Conservation (phyloP, 2,113 vertebrate genomes). For the Callorhinus ursinus region DNA sequence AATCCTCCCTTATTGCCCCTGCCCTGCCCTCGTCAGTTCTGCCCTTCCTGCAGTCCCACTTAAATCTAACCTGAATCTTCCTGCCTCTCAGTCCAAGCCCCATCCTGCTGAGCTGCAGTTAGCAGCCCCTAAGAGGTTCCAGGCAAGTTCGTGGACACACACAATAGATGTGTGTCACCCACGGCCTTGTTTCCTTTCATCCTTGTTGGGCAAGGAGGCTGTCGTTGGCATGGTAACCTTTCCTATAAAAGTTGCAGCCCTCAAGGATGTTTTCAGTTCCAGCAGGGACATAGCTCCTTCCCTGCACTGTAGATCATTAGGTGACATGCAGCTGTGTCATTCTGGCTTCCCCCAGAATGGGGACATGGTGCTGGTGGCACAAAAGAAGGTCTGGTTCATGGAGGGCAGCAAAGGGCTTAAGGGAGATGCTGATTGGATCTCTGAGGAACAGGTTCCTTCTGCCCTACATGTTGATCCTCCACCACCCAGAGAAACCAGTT, state of each 20-base stretch:
- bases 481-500: conserved; percentile 53
- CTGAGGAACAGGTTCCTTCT: conserved; percentile 31
- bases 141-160: conserved; percentile 55
- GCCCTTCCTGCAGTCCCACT: conserved; percentile 23
- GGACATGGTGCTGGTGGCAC: background rate
- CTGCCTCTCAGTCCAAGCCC: background rate
- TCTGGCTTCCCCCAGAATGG: conserved; percentile 21
- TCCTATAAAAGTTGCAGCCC: conserved; percentile 69
- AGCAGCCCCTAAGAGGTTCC: conserved; percentile 41
- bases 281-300: conserved; percentile 55
- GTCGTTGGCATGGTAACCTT: conserved; percentile 82
- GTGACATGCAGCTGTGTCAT: conserved; percentile 70
- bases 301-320: conserved; percentile 22
- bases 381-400: conserved; percentile 34
- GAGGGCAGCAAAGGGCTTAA: conserved; percentile 13
- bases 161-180: conserved; percentile 73
- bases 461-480: background rate
- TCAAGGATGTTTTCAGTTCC: conserved; percentile 74
- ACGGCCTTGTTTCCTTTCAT: conserved; percentile 75
- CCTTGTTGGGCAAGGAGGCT: conserved; percentile 66
- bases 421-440: conserved; percentile 28
- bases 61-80: conserved; percentile 49
- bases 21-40: conserved; percentile 25
- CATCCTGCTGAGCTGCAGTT: conserved; percentile 34
- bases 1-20: conserved; percentile 4